phyloP scores from a whole-genome alignment of 2,113 vertebrate genomes.

The Australoheros scitulus region DNA sequence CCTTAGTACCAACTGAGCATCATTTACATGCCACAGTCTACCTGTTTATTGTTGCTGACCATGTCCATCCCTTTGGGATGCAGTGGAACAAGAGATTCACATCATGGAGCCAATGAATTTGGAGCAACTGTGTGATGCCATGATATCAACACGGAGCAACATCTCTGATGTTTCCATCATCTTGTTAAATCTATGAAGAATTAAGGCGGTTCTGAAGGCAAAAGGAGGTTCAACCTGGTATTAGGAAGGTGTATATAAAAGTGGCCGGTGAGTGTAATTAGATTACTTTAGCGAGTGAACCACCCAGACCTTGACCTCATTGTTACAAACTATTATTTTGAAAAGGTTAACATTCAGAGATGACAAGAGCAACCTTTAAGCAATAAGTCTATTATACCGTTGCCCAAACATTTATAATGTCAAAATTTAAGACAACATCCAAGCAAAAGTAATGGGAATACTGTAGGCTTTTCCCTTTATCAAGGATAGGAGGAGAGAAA shows the following conservation, averaged over 20 bases:
- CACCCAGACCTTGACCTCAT: neutral
- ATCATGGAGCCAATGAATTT: neutral
- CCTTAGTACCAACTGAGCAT: too few relatives aligned
- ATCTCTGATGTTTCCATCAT: neutral
- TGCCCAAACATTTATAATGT: neutral
- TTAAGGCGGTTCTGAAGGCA: neutral
- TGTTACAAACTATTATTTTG: neutral
- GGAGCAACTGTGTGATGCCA: neutral
- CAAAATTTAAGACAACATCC: neutral
- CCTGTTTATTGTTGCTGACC: neutral
- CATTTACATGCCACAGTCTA: neutral
- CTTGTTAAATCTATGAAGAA: neutral
- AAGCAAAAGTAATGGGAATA: neutral
- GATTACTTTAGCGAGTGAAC: neutral
- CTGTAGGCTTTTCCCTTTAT: neutral
- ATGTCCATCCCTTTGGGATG: conserved; percentile 1
- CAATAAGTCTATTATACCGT: neutral
- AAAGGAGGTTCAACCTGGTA: neutral
- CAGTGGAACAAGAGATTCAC: neutral
- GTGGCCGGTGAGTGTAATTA: neutral
- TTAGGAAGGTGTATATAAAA: neutral
- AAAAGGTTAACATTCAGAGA: neutral
- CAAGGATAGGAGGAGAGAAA: conserved; percentile 6
- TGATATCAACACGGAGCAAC: neutral
- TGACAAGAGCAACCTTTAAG: neutral